phyloP scores from a whole-genome alignment of 2,888 invertebrate species.

The Cosmopolites sordidus region DNA sequence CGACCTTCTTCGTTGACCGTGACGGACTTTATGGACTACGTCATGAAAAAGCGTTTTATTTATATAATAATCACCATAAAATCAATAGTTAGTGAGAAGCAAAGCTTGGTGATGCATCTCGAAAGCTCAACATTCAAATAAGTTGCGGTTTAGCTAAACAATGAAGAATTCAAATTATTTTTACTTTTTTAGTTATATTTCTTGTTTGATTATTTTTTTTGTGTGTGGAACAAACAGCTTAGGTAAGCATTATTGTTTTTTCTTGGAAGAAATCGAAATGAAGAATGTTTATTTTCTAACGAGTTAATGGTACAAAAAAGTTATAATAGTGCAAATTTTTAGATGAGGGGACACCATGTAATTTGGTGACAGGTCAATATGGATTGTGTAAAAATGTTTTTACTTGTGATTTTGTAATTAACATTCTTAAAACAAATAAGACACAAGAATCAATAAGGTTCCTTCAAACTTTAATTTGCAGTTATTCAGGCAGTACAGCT shows the following conservation, averaged over 20 bases:
- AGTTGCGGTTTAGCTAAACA: background rate
- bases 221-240: background rate
- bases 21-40: slow-evolving; percentile 13
- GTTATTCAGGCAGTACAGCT: slow-evolving; percentile 60
- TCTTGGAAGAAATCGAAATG: no score
- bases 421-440: slow-evolving; percentile 49
- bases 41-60: slow-evolving; percentile 16
- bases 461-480: slow-evolving; percentile 65
- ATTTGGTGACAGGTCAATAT: slow-evolving; percentile 48
- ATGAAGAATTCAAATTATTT: background rate
- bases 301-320: no score
- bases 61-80: slow-evolving; percentile 17
- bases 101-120: slow-evolving; percentile 10
- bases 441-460: slow-evolving; percentile 50
- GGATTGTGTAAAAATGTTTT: slow-evolving; percentile 56
- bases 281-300: no score
- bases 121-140: background rate
- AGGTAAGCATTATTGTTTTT: slow-evolving; percentile 1
- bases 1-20: slow-evolving; percentile 22
- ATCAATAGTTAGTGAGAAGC: slow-evolving; percentile 13
- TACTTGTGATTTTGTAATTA: slow-evolving; percentile 52
- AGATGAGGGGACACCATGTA: slow-evolving; percentile 45
- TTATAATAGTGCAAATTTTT: background rate
- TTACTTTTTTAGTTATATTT: background rate
- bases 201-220: background rate